phyloP scores from a whole-genome alignment of 2,113 vertebrate species.

The Ailurus styani region DNA sequence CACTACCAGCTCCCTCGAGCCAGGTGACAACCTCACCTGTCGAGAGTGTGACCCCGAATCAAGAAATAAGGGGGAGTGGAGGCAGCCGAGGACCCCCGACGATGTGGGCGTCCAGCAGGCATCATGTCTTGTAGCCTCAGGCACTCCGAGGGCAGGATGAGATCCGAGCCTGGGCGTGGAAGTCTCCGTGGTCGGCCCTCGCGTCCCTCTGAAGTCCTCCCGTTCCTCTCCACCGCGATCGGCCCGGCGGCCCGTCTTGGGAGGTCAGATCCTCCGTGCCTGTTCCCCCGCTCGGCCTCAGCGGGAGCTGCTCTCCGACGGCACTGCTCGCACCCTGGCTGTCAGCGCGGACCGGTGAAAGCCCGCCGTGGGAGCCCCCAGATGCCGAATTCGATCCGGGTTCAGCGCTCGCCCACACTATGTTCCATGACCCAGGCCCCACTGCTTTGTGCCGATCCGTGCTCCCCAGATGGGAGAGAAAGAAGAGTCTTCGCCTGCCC shows the following conservation, averaged over 20 bases:
- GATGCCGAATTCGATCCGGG: fast-evolving
- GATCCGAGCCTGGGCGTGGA: fast-evolving
- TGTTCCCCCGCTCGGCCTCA: background rate
- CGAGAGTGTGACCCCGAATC: background rate
- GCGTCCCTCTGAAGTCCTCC: background rate
- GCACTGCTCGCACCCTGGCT: fast-evolving
- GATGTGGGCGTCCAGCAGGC: fast-evolving
- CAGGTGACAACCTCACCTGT: background rate
- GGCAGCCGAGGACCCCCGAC: too few species aligned
- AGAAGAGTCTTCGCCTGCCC: background rate
- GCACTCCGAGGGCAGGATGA: fast-evolving
- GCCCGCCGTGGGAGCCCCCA: fast-evolving
- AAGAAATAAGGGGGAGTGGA: background rate
- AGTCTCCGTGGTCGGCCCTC: fast-evolving
- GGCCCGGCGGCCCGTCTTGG: fast-evolving
- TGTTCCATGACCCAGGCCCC: fast-evolving
- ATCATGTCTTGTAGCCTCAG: fast-evolving
- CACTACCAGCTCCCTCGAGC: background rate
- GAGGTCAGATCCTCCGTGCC: fast-evolving
- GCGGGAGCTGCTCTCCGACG: fast-evolving
- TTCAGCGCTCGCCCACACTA: background rate
- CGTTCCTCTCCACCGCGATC: fast-evolving
- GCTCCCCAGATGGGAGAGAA: background rate
- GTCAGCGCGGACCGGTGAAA: background rate
- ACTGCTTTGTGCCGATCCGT: background rate